A percentile compares a stretch with the other conserved stretches of the same genome.
phyloP scores from a whole-genome alignment of 2,888 invertebrate species.

The Meiosimyza platycephala region DNA sequence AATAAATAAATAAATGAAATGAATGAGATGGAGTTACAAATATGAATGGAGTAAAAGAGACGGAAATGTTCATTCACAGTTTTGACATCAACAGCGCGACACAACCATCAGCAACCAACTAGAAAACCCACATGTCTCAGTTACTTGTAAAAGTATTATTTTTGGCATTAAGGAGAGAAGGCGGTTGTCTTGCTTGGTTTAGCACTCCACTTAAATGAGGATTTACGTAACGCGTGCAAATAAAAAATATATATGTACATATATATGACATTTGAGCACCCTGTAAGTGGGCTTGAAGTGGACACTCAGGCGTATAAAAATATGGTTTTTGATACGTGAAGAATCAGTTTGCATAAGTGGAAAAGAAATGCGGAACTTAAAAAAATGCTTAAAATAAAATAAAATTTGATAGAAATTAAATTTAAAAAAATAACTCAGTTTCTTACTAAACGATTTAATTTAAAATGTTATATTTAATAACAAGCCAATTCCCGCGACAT shows the following conservation, averaged over 20 bases:
- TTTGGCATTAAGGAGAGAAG: slow-evolving; percentile 17
- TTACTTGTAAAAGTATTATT: slow-evolving; percentile 7
- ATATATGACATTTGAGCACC: slow-evolving; percentile 2
- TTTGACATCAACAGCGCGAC: slow-evolving; percentile 14
- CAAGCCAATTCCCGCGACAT: too few species aligned
- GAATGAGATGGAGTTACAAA: not conserved
- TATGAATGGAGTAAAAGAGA: not conserved
- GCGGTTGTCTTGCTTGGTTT: too few species aligned
- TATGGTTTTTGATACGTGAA: too few species aligned
- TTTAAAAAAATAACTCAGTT: not conserved
- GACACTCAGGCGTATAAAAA: not conserved
- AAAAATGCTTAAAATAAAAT: not conserved
- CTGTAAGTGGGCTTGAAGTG: slow-evolving; percentile 4
- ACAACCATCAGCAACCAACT: not conserved
- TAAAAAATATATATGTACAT: too few species aligned
- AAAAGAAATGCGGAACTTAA: not conserved
- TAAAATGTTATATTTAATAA: too few species aligned
- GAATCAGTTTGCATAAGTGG: not conserved
- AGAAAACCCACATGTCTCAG: slow-evolving; percentile 24
- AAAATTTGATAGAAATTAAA: not conserved
- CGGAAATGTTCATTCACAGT: slow-evolving; percentile 4
- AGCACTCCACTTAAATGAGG: slow-evolving; percentile 22
- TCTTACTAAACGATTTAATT: too few species aligned
- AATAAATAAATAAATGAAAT: not conserved
- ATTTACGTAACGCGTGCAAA: slow-evolving; percentile 19